Base-by-base conservation (phyloP, 2,113 vertebrate species). In the Myotis brandtii region DNA sequence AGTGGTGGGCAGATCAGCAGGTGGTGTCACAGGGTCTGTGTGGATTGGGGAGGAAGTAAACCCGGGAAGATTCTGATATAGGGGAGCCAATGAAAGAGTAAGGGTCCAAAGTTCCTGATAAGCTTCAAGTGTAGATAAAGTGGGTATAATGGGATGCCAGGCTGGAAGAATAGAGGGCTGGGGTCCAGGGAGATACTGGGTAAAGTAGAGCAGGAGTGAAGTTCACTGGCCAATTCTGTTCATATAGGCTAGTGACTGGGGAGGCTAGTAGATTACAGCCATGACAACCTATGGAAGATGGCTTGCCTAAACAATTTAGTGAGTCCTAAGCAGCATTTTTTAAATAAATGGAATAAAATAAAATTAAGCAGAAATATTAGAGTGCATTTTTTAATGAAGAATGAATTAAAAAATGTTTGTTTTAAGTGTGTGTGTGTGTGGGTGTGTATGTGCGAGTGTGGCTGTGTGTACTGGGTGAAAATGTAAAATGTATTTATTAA, bases 291-390 rank as follows among this genome's bases (percentile, higher is more conserved):
- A 32, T 12, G 59, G 62, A 95, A 85, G n/a, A 54, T 1, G 3
- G 52, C 16, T 86, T 83, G 34, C 16, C 87, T 86, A 37, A 93
- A 91, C 25, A 79, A 50, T 54, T 94, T 64, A 72, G 46, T 40
- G 46, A 37, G 5, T 46, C 27, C 54, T 20, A 48, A 82, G 46
- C 7, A 87, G 30, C 30, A 34, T 59, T 40, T 40, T 16, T 13
- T 13, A 54, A 81, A 59, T 40, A 81, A 59, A 40, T 56, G 13
- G 13, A 70, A 56, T 85, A 21, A 64, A 83, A 73, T 67, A 69
- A 84, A 94, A 96, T 87, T 80, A 70, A 80, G 92, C 46, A 94
- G 43, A 87, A 90, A 87, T 34, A 87, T 59, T 21, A 34, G 20
- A 37, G 20, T 56, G 17, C 6, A 86, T 37, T 25, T 88, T 62